Evolutionary conservation across 2,113 vertebrate species (phyloP).

Genomic region (Zosterops borbonicus): DNA sequence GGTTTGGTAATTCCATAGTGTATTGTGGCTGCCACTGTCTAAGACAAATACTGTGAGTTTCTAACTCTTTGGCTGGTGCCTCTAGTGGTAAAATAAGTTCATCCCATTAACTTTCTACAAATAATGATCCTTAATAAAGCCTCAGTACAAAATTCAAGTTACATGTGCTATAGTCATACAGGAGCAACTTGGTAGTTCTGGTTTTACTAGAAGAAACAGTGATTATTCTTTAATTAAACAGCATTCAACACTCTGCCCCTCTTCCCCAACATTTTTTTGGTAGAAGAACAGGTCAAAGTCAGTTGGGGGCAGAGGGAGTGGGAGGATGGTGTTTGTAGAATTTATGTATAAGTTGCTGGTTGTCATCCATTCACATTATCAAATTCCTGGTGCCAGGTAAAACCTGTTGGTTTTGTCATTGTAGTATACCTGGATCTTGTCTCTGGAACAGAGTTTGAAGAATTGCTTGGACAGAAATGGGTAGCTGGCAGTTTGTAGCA

Average conservation of each 20-base stretch:
- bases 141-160: neutral
- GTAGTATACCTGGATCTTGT: neutral
- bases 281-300: neutral
- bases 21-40: neutral
- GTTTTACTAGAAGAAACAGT: neutral
- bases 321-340: neutral
- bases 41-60: neutral
- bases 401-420: neutral
- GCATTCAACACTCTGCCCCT: neutral
- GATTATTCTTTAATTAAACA: neutral
- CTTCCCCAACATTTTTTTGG: rapidly evolving
- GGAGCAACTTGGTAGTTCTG: neutral
- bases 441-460: neutral
- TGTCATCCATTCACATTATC: neutral
- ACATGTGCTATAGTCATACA: neutral
- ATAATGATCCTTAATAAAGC: neutral
- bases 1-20: neutral
- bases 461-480: neutral
- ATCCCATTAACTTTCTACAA: neutral
- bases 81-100: neutral
- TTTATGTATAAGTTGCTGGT: neutral
- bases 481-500: neutral
- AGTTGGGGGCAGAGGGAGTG: neutral
- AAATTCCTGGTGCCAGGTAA: neutral
- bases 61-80: neutral